phyloP scores from a whole-genome alignment of 2,113 vertebrate species.

The Myodes glareolus region DNA sequence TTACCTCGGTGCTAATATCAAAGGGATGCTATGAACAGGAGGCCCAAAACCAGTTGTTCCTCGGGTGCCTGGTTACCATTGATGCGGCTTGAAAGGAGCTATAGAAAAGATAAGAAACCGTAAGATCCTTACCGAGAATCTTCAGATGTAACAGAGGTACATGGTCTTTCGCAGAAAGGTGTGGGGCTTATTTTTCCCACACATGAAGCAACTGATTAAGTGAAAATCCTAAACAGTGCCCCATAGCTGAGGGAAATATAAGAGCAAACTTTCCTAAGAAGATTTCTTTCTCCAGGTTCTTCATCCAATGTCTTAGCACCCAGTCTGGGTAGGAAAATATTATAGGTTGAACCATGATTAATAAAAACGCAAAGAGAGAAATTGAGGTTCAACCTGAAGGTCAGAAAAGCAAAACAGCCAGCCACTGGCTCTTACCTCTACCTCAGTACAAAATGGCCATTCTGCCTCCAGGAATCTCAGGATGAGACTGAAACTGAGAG shows the following conservation, averaged over 20 bases:
- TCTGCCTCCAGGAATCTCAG: too few relatives aligned
- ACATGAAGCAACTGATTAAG: not conserved
- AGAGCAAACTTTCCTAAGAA: not conserved
- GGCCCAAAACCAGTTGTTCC: not conserved
- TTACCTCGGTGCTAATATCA: conserved; percentile 24
- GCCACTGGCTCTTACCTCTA: too few relatives aligned
- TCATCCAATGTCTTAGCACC: not conserved
- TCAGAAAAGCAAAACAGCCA: too few relatives aligned
- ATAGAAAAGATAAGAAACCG: not conserved
- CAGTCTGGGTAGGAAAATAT: not conserved
- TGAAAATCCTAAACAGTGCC: not conserved
- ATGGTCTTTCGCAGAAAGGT: not conserved
- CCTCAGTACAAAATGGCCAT: too few relatives aligned
- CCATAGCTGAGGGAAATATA: not conserved
- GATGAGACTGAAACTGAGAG: too few relatives aligned
- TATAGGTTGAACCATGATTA: not conserved
- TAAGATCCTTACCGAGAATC: not conserved
- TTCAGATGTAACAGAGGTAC: not conserved
- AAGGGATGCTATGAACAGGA: not conserved
- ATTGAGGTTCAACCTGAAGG: too few relatives aligned
- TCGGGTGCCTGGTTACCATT: not conserved
- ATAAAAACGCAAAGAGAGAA: too few relatives aligned
- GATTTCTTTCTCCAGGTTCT: not conserved
- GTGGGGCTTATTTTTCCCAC: not conserved
- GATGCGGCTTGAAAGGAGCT: not conserved